Evolutionary conservation across 2,113 vertebrate genomes (phyloP), one percentile per base, ranked within the genome.

Genomic region (Sterna hirundo): DNA sequence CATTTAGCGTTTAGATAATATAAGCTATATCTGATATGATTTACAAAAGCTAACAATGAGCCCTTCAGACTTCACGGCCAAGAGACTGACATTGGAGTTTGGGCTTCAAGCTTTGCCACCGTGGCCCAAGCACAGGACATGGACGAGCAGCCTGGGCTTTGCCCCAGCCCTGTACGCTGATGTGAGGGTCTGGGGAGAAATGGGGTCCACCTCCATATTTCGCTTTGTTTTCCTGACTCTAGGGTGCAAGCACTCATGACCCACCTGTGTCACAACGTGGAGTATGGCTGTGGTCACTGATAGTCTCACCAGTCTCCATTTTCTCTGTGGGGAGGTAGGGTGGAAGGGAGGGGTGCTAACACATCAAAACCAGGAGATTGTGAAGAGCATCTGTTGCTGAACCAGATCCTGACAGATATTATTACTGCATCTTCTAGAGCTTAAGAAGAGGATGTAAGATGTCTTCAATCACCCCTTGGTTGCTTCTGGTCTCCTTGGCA

Each of bases 201-300:
- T 1, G 6, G 14, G 26, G 15, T 30, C 38, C 21, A 5, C 34
- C 44, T 66, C 34, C 46, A 12, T 58, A 11, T 34, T 58, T 57
- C 44, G 18, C 32, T 74, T 46, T 20, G 11, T 52, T 66, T 66
- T 74, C 38, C 15, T 46, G 38, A 44, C 18, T 46, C 13, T 23
- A 34, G 60, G 44, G 34, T 29, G 51, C 18, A 38, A 72, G 19
- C 11, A 6, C 9, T 20, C 34, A 4, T 30, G 38, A 55, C 38
- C 47, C 34, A 25, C 11, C 29, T 30, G 38, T 20, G 23, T n/a
- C 40, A 34, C 44, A 75, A 38, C 11, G 12, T 3, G 7, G 29
- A 52, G 52, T 9, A 34, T 0, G 1, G 52, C 66, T 72, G 36
- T 2, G 0, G 12, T 30, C 2, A 1, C 72, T 17, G 20, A 17